Base-by-base conservation (phyloP, 2,888 invertebrate genomes). In the Brenthis ino region DNA sequence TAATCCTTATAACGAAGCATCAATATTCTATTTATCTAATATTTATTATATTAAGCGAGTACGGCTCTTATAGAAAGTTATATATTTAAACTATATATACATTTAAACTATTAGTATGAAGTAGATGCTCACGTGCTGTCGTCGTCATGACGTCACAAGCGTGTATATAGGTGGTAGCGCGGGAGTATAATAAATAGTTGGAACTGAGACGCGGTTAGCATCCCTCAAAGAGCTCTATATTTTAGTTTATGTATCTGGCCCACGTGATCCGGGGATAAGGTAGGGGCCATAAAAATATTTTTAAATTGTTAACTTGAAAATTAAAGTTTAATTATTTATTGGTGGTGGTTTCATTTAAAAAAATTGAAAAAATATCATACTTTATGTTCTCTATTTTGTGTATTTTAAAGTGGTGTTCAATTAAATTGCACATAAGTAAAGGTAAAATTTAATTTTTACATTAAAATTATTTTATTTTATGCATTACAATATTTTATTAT, bases 101-200 rank as follows among this genome's bases (percentile, higher is more conserved):
- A 63, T 20, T 54, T 20, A 20, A 43, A 67, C 12, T 24, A 51
- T 43, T 56, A 55, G 50, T 28, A 56, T 16, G 14, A 20, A 33
- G 60, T 48, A 48, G 54, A 60, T 48, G 54, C 50, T 55, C 53
- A 56, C 63, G 37, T 50, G 54, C 20, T 47, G 57, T 56, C 48
- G 47, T 51, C 43, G 58, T 47, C 51, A 24, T 87, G 87, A 90
- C 89, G 88, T 87, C 88, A 84, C 69, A 64, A 74, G 75, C 80
- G 80, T 86, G 83, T 89, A 89, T 90, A 91, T 89, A 89, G 89
- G 74, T 77, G 73, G 81, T 76, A 80, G 91, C 91, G 87, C 87
- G 74, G 79, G 83, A 85, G 81, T 80, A 74, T 79, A 75, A 76
- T 77, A 82, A 80, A 86, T 89, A 91, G 91, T 89, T 84, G 80